Evolutionary conservation across 2,797 vertebrate species (phyloP).

Genomic region (Schizopygopsis pylzovi): DNA sequence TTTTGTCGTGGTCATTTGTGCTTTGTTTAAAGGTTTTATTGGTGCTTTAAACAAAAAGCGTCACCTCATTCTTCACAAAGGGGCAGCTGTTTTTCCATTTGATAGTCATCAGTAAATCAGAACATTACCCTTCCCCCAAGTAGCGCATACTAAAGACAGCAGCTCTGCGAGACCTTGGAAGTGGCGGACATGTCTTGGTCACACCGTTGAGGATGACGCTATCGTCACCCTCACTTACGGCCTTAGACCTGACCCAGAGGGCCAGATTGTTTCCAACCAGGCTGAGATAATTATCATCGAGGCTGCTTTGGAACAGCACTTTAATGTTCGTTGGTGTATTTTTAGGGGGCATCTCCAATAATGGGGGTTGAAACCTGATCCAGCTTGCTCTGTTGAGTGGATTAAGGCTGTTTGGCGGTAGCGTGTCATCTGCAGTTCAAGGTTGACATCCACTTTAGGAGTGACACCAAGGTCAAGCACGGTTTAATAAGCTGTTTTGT

Average conservation of each 20-base stretch:
- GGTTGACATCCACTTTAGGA: constrained; percentile 61
- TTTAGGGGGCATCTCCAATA: constrained; percentile 60
- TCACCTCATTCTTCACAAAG: constrained; percentile 45
- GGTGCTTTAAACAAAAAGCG: constrained; percentile 32
- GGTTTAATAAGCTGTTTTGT: constrained; percentile 56
- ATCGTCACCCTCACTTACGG: neutral
- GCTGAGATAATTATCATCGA: constrained; percentile 55
- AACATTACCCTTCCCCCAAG: constrained; percentile 37
- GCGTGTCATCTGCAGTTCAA: constrained; percentile 60
- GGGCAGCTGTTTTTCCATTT: constrained; percentile 48
- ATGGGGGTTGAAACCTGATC: constrained; percentile 58
- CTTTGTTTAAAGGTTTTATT: constrained; percentile 48
- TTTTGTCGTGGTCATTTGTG: constrained; percentile 44
- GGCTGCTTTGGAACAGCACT: constrained; percentile 50
- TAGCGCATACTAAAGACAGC: constrained; percentile 11
- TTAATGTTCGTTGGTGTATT: constrained; percentile 54
- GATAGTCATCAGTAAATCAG: constrained; percentile 46
- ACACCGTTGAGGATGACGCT: constrained; percentile 20
- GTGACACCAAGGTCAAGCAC: constrained; percentile 60
- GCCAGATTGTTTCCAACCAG: constrained; percentile 40
- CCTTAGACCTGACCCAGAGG: constrained; percentile 42
- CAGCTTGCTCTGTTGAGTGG: constrained; percentile 53
- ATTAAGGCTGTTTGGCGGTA: constrained; percentile 53
- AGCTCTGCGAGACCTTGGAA: constrained; percentile 35
- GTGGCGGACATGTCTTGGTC: constrained; percentile 24